These are phyloP conservation scores for Thunnus thynnus DNA, from an alignment of 2,113 vertebrate genomes.

Conservation along the genomic window DNA sequence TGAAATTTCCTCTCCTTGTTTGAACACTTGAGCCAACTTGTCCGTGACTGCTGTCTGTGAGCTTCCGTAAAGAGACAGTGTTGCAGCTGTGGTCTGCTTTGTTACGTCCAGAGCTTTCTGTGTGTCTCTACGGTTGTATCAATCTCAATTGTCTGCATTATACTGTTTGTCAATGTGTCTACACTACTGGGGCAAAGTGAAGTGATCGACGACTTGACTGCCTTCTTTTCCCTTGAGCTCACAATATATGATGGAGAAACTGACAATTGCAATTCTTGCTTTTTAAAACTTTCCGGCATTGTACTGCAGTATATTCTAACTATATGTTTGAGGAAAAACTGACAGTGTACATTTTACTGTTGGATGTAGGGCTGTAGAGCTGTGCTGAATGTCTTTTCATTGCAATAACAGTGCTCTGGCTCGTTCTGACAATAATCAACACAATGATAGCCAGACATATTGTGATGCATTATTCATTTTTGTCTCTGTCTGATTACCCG, in stretches of 20 bases:
- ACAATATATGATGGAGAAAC: constrained; percentile 32
- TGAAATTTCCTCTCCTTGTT: constrained; percentile 9
- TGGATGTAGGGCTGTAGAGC: constrained; percentile 1
- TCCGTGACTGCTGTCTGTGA: neutral
- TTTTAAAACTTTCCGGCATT: constrained; percentile 42
- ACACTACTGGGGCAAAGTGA: constrained; percentile 50
- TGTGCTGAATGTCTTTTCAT: constrained; percentile 53
- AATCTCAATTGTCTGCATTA: constrained; percentile 69
- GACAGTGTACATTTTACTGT: constrained; percentile 9
- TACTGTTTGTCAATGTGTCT: constrained; percentile 67
- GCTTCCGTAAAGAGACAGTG: constrained; percentile 10
- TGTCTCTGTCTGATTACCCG: constrained; percentile 72
- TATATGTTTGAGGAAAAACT: neutral
- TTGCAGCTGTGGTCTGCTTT: constrained; percentile 32
- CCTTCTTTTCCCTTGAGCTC: constrained; percentile 43
- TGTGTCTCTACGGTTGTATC: constrained; percentile 59
- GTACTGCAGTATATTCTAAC: neutral
- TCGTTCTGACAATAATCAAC: constrained; percentile 74
- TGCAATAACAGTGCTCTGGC: constrained; percentile 54
- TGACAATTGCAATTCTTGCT: constrained; percentile 42
- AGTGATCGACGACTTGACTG: constrained; percentile 56
- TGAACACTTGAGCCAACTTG: constrained; percentile 7
- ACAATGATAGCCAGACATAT: constrained; percentile 74
- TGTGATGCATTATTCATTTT: constrained; percentile 82
- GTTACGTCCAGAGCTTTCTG: constrained; percentile 34